A percentile compares a stretch with the other conserved stretches of the same genome.
These are phyloP conservation scores for Solen grandis DNA, from an alignment of 1,140 invertebrate genomes.

Conservation along the genomic window DNA sequence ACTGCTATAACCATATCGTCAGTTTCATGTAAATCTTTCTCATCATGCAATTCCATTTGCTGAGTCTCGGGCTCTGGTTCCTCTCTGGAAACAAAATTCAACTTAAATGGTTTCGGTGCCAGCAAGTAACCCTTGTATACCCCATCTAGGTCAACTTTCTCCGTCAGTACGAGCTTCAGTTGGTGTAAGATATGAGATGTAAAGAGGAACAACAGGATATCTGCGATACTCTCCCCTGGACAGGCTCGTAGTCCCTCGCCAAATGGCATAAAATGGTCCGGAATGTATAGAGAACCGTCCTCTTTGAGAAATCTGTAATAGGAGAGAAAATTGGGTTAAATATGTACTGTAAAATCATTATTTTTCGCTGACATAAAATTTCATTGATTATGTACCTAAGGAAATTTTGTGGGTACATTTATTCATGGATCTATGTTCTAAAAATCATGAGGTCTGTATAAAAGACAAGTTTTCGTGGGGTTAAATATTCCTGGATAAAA, in stretches of 20 bases:
- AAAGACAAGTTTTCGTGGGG: too few species aligned
- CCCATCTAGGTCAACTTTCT: constrained; percentile 58
- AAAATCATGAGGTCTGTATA: too few species aligned
- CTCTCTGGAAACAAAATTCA: constrained; percentile 60
- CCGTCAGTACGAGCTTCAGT: constrained; percentile 30
- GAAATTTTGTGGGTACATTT: too few species aligned
- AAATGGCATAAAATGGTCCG: constrained; percentile 72
- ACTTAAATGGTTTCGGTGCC: constrained; percentile 64
- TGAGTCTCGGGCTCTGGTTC: not conserved
- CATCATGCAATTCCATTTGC: too few species aligned
- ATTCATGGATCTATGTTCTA: too few species aligned
- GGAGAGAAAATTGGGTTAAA: too few species aligned
- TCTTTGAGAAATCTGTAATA: constrained; percentile 69
- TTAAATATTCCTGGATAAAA: too few species aligned
- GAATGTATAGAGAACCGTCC: constrained; percentile 60
- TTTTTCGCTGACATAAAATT: too few species aligned
- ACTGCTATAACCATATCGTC: too few species aligned
- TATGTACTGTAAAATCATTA: too few species aligned
- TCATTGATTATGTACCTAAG: too few species aligned
- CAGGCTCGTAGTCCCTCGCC: constrained; percentile 66
- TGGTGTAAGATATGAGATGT: constrained; percentile 70
- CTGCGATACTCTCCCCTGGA: constrained; percentile 69
- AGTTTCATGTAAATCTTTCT: too few species aligned
- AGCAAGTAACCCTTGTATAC: constrained; percentile 63
- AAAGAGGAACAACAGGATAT: constrained; percentile 69